A percentile compares a stretch with the other conserved stretches of the same genome.
These are phyloP conservation scores for Petrophora chlorosata DNA, from an alignment of 2,888 invertebrate species.

Conservation along the genomic window DNA sequence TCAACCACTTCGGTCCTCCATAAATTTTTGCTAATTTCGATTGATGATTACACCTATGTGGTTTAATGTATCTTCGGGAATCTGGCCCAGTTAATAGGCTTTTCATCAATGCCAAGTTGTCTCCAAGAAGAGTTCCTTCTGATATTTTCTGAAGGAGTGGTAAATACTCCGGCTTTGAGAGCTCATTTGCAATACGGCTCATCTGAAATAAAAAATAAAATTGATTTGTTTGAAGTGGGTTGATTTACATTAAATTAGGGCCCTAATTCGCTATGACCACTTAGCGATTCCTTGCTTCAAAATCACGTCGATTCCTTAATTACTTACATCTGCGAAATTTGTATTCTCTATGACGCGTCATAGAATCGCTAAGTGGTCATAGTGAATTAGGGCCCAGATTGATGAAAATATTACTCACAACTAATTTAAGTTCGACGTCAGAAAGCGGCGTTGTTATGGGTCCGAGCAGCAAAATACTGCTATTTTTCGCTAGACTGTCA, in stretches of 20 bases:
- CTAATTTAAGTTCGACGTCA: constrained; percentile 62
- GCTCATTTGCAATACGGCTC: constrained; percentile 65
- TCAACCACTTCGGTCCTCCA: constrained; percentile 72
- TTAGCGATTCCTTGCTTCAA: too few relatives aligned
- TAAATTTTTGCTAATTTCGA: constrained; percentile 64
- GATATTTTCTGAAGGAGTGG: constrained; percentile 68
- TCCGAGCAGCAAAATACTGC: constrained; percentile 70
- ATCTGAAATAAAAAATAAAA: constrained; percentile 57
- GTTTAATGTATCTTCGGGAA: constrained; percentile 74
- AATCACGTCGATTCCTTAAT: too few relatives aligned
- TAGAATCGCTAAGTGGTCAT: too few relatives aligned
- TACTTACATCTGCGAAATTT: too few relatives aligned
- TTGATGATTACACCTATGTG: constrained; percentile 75
- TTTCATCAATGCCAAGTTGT: constrained; percentile 57
- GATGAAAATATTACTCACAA: constrained; percentile 58
- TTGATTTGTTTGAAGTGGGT: too few relatives aligned
- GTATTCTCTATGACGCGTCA: too few relatives aligned
- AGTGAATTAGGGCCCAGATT: too few relatives aligned
- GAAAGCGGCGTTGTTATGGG: constrained; percentile 66
- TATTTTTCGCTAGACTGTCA: constrained; percentile 67
- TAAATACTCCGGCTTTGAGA: constrained; percentile 68
- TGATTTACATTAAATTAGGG: neutral
- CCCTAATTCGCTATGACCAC: too few relatives aligned
- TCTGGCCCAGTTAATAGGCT: constrained; percentile 64
- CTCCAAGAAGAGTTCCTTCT: constrained; percentile 54